A percentile compares a stretch with the other conserved stretches of the same genome.
phyloP scores from a whole-genome alignment of 2,113 vertebrate genomes.

The Isurus oxyrinchus region DNA sequence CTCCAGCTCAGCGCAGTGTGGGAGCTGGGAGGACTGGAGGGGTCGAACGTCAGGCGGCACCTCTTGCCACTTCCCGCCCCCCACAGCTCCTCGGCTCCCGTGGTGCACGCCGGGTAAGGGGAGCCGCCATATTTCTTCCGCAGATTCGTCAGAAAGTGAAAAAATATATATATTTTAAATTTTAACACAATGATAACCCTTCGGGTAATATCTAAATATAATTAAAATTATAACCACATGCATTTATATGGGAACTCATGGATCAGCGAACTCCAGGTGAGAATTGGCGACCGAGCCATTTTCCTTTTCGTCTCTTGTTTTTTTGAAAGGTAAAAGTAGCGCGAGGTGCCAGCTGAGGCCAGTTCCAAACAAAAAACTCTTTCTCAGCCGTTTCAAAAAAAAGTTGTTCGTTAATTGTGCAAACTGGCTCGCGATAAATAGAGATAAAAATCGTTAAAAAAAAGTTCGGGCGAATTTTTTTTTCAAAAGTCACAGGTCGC shows the following conservation, averaged over 20 bases:
- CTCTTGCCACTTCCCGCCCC: neutral
- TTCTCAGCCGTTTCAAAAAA: neutral
- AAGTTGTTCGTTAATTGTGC: neutral
- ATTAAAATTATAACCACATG: neutral
- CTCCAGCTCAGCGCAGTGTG: neutral
- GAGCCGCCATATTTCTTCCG: conserved; percentile 33
- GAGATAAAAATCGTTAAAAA: neutral
- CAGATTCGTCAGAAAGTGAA: conserved; percentile 36
- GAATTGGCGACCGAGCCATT: neutral
- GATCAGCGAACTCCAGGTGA: conserved; percentile 25
- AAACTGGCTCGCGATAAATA: neutral
- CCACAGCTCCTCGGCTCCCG: neutral
- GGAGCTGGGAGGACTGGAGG: neutral
- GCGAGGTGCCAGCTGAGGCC: neutral
- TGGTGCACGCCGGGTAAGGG: neutral
- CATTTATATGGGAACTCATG: conserved; percentile 11
- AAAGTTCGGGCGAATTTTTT: neutral
- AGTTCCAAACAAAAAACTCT: neutral
- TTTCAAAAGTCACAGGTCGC: neutral
- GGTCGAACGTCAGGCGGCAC: too few relatives aligned
- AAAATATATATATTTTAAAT: neutral
- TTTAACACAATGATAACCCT: too few relatives aligned
- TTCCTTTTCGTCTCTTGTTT: neutral
- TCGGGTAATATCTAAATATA: neutral
- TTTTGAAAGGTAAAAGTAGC: conserved; percentile 31